phyloP scores from a whole-genome alignment of 2,888 invertebrate species.

The Cremastinae sp. region DNA sequence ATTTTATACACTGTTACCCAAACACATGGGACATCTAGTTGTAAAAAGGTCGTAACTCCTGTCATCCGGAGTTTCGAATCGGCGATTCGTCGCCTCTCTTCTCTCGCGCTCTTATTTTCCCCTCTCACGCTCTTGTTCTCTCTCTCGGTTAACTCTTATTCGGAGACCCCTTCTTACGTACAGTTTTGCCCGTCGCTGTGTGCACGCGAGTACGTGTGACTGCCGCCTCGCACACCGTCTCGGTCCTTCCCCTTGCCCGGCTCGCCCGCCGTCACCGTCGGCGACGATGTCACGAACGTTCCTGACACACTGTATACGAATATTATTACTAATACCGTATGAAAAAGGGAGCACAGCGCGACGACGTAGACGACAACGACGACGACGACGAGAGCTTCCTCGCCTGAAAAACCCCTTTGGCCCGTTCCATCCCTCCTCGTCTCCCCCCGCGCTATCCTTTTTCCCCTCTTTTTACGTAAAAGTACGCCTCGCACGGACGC shows the following conservation, averaged over 20 bases:
- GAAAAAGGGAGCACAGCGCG: neutral
- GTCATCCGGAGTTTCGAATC: neutral
- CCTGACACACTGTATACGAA: constrained; percentile 5
- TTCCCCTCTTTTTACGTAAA: constrained; percentile 65
- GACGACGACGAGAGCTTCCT: constrained; percentile 51
- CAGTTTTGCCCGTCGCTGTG: constrained; percentile 1
- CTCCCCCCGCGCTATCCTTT: constrained; percentile 53
- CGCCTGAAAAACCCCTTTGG: constrained; percentile 65
- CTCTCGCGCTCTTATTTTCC: neutral
- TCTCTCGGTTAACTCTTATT: neutral
- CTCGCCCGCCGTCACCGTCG: constrained; percentile 44
- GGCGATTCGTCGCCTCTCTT: neutral
- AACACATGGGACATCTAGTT: neutral
- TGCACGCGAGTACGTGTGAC: constrained; percentile 43
- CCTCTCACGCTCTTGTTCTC: too few species aligned
- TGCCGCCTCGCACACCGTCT: constrained; percentile 63
- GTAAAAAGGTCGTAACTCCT: constrained; percentile 4
- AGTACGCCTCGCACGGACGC: constrained; percentile 62
- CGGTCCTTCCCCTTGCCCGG: constrained; percentile 73
- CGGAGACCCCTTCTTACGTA: constrained; percentile 3
- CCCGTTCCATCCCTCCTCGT: constrained; percentile 55
- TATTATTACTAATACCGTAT: neutral
- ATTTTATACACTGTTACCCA: neutral
- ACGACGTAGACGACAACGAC: constrained; percentile 44
- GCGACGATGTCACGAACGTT: constrained; percentile 13